Percentiles rank a stretch among this genome's conserved stretches.
Evolutionary conservation across 1,140 invertebrate species (phyloP).

Genomic region (Aphelinus certus): DNA sequence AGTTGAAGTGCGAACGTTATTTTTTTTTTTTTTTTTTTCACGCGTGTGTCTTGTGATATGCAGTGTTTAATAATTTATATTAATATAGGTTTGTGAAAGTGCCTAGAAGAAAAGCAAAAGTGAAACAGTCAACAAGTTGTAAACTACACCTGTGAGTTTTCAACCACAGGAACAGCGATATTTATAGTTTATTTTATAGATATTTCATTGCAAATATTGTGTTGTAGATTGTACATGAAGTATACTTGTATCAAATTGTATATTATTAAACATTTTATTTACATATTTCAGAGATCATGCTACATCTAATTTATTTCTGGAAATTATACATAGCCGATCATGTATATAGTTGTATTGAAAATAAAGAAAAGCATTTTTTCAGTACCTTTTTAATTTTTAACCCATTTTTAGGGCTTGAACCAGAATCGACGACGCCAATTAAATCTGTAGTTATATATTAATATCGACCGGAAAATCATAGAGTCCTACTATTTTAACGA

Average conservation of each 20-base stretch:
- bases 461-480: slow-evolving; percentile 4
- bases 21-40: slow-evolving; percentile 1
- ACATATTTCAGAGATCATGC: slow-evolving; percentile 20
- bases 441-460: slow-evolving; percentile 15
- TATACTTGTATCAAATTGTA: no score
- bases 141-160: background rate
- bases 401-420: slow-evolving; percentile 25
- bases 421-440: background rate
- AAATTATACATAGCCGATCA: background rate
- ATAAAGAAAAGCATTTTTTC: slow-evolving; percentile 23
- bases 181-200: background rate
- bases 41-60: background rate
- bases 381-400: slow-evolving; percentile 18
- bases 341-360: slow-evolving; percentile 6
- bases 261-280: background rate
- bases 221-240: slow-evolving; percentile 8
- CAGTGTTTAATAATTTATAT: slow-evolving; percentile 29
- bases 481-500: slow-evolving; percentile 14
- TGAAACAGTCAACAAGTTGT: background rate
- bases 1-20: slow-evolving; percentile 24
- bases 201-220: background rate
- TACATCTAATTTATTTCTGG: background rate
- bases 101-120: slow-evolving; percentile 16
- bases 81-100: slow-evolving; percentile 35
- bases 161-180: background rate